Evolutionary conservation across 2,113 vertebrate genomes (phyloP).

Genomic region (Hystrix cristata): DNA sequence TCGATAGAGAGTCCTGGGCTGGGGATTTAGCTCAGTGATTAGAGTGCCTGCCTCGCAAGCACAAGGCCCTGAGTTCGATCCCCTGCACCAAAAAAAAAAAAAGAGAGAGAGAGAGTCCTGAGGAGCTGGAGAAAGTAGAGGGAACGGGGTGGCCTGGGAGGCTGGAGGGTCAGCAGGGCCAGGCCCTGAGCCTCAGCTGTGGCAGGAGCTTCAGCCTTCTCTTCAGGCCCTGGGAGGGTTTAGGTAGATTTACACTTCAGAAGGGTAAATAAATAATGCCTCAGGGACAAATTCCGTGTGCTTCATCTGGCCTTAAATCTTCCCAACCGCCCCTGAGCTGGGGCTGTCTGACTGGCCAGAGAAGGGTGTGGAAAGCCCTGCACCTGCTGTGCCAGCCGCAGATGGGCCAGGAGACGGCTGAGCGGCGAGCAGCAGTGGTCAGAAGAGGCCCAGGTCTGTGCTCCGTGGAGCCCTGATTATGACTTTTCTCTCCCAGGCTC

Average conservation of each 20-base stretch:
- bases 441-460: background rate
- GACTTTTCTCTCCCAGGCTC: slow-evolving; percentile 87
- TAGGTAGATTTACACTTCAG: background rate
- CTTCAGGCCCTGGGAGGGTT: background rate
- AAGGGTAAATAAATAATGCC: background rate
- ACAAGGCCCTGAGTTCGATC: no score
- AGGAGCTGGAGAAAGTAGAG: background rate
- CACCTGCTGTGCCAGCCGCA: background rate
- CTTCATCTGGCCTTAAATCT: background rate
- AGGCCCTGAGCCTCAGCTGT: background rate
- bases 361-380: background rate
- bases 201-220: background rate
- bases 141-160: background rate
- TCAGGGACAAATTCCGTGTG: background rate
- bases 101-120: background rate
- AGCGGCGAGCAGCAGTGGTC: background rate
- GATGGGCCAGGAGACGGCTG: background rate
- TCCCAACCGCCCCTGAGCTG: background rate
- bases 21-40: no score
- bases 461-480: background rate
- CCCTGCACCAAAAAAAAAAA: no score
- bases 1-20: background rate
- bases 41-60: no score
- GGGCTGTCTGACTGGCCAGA: background rate
- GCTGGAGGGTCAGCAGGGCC: background rate